Base-by-base conservation (phyloP, 2,888 invertebrate species). In the Gandaritis pyraliata region DNA sequence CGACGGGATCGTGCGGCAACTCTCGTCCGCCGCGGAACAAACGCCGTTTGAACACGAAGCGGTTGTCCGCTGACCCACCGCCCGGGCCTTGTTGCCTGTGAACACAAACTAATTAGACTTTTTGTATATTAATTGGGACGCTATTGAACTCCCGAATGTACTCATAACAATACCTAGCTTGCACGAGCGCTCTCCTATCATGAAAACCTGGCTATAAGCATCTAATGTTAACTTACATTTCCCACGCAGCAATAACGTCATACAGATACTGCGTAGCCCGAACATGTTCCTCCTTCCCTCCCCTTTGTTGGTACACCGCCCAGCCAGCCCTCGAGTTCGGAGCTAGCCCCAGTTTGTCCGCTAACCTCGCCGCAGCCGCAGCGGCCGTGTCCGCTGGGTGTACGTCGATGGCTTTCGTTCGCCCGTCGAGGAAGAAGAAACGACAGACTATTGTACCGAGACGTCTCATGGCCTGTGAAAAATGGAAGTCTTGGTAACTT, bases 191-290 rank as follows among this genome's bases (percentile, higher is more conserved):
- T 2, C 2, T 23, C 23, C 3, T 23, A 23, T 23, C 23, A 23
- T 33, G 33, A 10, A 11, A 33, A 33, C 33, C 10, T 33, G 10
- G 10, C 33, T 33, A 33, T 33, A 11, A 10, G 6, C 33, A 33
- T 7, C 33, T 6, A 33, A 33, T 6, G 10, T 8, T 33, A 33
- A 59, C 94, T 93, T 81, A 96, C 95, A 96, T 94, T 92, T 98
- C 98, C 98, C 98, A 98, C 12, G 96, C 96, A 0, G 98, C 97
- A 70, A 98, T 97, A 46, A 98, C 96, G 85, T 98, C 98, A 74
- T 98, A 98, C 0, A 98, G 89, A 82, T 97, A 98, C 82, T 98
- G 97, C 82, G 97, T 97, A 1, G 96, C 96, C 51, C 97, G 94
- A 18, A 98, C 97, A 77, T 98, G 98, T 75, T 98, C 97, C 82